phyloP scores from a whole-genome alignment of 1,140 invertebrate genomes.

The Drosophila erecta region DNA sequence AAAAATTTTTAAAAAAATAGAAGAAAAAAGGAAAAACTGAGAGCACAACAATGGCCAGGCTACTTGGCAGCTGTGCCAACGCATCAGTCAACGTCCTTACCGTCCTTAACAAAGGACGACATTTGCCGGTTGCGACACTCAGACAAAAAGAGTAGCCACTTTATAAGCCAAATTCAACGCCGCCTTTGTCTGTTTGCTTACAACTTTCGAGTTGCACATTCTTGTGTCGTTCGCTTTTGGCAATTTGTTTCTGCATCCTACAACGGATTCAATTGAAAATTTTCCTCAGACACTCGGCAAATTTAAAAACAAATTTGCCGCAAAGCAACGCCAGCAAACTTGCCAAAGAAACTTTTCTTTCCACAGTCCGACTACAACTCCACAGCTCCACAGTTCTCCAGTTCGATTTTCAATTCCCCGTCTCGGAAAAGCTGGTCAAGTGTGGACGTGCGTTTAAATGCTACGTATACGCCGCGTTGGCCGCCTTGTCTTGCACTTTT shows the following conservation, averaged over 20 bases:
- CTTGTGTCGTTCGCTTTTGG: constrained; percentile 49
- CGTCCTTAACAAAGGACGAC: constrained; percentile 74
- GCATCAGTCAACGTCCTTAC: constrained; percentile 79
- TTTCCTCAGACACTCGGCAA: constrained; percentile 71
- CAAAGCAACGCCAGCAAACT: constrained; percentile 65
- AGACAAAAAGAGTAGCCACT: constrained; percentile 48
- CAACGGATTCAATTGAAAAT: constrained; percentile 73
- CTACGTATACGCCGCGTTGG: constrained; percentile 73
- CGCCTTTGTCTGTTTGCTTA: constrained; percentile 73
- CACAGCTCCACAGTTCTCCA: constrained; percentile 22
- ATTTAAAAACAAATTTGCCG: constrained; percentile 81
- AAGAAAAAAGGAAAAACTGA: background rate
- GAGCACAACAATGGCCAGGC: constrained; percentile 49
- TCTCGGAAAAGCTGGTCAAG: constrained; percentile 59
- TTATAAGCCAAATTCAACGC: constrained; percentile 75
- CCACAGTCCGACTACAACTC: background rate
- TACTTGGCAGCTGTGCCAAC: constrained; percentile 78
- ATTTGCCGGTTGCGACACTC: constrained; percentile 48
- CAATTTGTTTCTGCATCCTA: constrained; percentile 77
- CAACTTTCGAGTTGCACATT: constrained; percentile 42
- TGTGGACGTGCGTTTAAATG: constrained; percentile 77
- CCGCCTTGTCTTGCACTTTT: constrained; percentile 55
- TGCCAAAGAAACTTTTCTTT: constrained; percentile 50
- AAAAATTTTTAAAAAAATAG: background rate
- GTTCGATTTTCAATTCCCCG: constrained; percentile 59